phyloP scores from a whole-genome alignment of 1,140 invertebrate species.

The Parapsyche elsis region DNA sequence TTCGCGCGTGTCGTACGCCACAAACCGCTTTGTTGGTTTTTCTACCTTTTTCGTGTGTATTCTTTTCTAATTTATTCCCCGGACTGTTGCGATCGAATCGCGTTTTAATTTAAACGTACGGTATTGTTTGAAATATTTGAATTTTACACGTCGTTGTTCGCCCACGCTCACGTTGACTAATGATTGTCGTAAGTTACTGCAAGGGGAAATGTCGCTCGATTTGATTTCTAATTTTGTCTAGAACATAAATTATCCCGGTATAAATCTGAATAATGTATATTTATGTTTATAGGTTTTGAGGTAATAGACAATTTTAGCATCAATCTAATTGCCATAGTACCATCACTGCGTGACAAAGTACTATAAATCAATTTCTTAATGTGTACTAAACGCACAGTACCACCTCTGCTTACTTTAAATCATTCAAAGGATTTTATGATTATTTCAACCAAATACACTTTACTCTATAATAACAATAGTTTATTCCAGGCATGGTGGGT shows the following conservation, averaged over 20 bases:
- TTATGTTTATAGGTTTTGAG: too few species aligned
- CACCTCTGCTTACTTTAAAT: not conserved
- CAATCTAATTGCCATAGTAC: not conserved
- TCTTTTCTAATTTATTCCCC: not conserved
- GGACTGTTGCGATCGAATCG: not conserved
- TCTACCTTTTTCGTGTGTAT: not conserved
- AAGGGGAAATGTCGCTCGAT: too few species aligned
- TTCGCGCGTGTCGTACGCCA: not conserved
- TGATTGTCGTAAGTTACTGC: too few species aligned
- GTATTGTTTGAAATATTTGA: not conserved
- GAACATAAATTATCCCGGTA: too few species aligned
- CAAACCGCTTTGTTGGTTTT: not conserved
- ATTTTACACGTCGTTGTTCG: not conserved
- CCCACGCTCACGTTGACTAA: too few species aligned
- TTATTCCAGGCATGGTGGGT: too few species aligned
- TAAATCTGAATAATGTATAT: too few species aligned
- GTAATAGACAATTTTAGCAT: not conserved
- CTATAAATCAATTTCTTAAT: constrained; percentile 22
- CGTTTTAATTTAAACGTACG: not conserved
- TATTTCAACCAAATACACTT: too few species aligned
- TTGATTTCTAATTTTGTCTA: too few species aligned
- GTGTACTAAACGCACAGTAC: not conserved
- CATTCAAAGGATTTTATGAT: too few species aligned
- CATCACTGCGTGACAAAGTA: constrained; percentile 9
- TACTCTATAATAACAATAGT: too few species aligned